These are phyloP conservation scores for Myotis brandtii DNA, from an alignment of 2,113 vertebrate genomes.

Conservation along the genomic window DNA sequence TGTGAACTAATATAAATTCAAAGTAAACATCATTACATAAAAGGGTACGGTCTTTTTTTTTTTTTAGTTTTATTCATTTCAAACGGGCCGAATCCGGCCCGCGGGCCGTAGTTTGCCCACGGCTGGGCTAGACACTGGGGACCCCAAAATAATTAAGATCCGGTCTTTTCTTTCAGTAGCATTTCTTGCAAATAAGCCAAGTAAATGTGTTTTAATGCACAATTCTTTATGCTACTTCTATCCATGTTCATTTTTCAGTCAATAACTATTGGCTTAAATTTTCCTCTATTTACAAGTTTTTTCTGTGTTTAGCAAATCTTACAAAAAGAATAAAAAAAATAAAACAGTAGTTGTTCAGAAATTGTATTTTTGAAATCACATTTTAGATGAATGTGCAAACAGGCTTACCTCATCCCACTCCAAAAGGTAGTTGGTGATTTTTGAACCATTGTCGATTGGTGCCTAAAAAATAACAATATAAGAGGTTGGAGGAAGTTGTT, in stretches of 20 bases:
- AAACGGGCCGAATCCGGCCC: too few species aligned
- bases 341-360: constrained; percentile 33
- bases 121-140: background rate
- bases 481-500: constrained; percentile 66
- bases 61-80: too few species aligned
- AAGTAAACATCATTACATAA: too few species aligned
- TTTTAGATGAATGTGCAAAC: constrained; percentile 48
- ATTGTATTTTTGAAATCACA: background rate
- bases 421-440: constrained; percentile 98
- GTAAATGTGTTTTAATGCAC: background rate
- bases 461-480: constrained; percentile 86
- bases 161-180: background rate
- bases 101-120: too few species aligned
- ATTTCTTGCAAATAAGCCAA: background rate
- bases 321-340: constrained; percentile 50
- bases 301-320: constrained; percentile 62
- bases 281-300: constrained; percentile 50
- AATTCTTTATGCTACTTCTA: background rate
- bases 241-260: constrained; percentile 8
- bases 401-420: constrained; percentile 97
- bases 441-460: constrained; percentile 96
- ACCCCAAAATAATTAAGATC: background rate
- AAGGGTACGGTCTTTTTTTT: too few species aligned
- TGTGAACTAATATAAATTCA: too few species aligned
- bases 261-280: constrained; percentile 47